Conservation (phyloP, 2,113 vertebrate genomes). For the Eonycteris spelaea region DNA sequence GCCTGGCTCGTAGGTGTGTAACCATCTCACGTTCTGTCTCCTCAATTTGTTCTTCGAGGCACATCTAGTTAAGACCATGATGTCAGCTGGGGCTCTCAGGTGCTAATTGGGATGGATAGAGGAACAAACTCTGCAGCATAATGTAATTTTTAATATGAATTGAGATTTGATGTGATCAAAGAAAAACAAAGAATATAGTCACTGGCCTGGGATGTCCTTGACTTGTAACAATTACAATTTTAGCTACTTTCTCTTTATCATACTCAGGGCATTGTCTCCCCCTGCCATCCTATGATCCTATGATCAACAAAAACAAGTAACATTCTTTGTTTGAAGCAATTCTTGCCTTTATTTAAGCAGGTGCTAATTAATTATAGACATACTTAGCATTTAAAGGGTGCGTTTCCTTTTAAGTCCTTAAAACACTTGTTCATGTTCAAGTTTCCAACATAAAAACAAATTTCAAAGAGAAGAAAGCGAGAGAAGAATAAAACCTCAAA, state of each 20-base stretch:
- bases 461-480: slow-evolving; percentile 35
- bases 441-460: not conserved
- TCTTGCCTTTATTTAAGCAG: slow-evolving; percentile 30
- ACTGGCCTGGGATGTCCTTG: not conserved
- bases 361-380: slow-evolving; percentile 36
- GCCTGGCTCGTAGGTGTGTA: not conserved
- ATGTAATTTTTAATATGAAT: not conserved
- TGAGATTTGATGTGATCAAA: not conserved
- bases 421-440: not conserved
- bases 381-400: slow-evolving; percentile 21
- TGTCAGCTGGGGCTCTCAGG: not conserved
- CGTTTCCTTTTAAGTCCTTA: slow-evolving; percentile 22
- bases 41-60: not conserved
- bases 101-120: not conserved
- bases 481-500: not conserved
- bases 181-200: not conserved
- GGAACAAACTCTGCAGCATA: not conserved
- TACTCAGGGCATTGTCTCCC: not conserved
- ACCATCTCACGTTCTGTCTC: not conserved
- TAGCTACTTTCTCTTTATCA: not conserved
- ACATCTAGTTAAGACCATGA: not conserved
- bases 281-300: not conserved
- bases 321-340: not conserved
- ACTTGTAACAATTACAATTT: not conserved
- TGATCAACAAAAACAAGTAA: not conserved